A percentile compares a stretch with the other conserved stretches of the same genome.
phyloP scores from a whole-genome alignment of 2,888 invertebrate species.

The Ganaspis brasiliensis region DNA sequence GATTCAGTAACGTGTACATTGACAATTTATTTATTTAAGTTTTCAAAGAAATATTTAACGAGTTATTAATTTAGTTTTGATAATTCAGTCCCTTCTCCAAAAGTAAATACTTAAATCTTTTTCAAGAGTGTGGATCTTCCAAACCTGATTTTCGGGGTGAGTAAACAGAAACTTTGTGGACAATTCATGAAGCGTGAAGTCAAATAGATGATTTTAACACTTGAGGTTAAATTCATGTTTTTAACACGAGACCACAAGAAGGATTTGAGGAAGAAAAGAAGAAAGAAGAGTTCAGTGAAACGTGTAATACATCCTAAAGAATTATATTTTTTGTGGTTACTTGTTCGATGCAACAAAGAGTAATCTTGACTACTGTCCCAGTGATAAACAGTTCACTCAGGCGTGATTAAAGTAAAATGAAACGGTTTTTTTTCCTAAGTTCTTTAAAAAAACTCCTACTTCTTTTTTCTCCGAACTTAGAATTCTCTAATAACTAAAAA shows the following conservation, averaged over 20 bases:
- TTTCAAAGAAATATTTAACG: neutral
- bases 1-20: neutral
- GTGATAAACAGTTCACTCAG: constrained; percentile 7
- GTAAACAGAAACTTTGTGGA: constrained; percentile 10
- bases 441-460: too few relatives aligned
- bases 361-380: constrained; percentile 10
- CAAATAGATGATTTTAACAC: constrained; percentile 34
- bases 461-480: too few relatives aligned
- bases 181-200: constrained; percentile 10
- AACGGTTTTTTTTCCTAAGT: neutral
- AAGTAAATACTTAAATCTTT: neutral
- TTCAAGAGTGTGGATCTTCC: constrained; percentile 9
- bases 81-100: neutral
- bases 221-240: constrained; percentile 34
- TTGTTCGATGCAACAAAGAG: constrained; percentile 38
- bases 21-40: neutral
- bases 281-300: constrained; percentile 10
- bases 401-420: neutral
- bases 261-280: constrained; percentile 29
- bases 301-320: constrained; percentile 21
- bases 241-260: constrained; percentile 29
- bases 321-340: constrained; percentile 26
- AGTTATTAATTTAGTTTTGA: neutral
- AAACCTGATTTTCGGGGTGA: neutral
- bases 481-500: too few relatives aligned